Percentiles rank a stretch among this genome's conserved stretches.
phyloP scores from a whole-genome alignment of 2,797 vertebrate genomes.

The Intellagama lesueurii region DNA sequence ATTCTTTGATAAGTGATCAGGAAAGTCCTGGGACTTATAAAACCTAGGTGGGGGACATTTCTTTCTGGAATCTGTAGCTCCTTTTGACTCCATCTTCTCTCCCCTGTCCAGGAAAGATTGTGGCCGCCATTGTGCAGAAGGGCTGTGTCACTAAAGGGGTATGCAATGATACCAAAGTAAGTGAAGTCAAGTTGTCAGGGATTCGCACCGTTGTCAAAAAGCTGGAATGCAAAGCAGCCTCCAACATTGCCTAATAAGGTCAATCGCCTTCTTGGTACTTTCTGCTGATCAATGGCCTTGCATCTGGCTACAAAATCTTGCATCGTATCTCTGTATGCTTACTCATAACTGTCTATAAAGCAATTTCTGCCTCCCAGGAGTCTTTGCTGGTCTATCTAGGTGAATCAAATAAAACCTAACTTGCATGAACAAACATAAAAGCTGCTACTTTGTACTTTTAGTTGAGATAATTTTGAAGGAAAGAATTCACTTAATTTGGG shows the following conservation, averaged over 20 bases:
- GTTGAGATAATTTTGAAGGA: not conserved
- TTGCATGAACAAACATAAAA: not conserved
- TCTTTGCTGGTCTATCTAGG: not conserved
- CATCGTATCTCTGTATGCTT: not conserved
- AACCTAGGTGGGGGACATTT: not conserved
- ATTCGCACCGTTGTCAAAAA: not conserved
- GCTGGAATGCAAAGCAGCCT: not conserved
- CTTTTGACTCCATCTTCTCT: not conserved
- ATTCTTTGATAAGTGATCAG: not conserved
- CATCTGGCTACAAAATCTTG: not conserved
- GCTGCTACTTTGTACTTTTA: not conserved
- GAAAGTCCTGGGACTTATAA: not conserved
- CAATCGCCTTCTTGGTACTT: not conserved
- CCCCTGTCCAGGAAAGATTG: not conserved
- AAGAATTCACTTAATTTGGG: not conserved
- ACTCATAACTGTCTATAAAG: not conserved
- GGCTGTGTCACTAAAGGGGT: conserved; percentile 2
- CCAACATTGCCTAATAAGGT: not conserved
- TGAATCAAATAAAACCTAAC: not conserved
- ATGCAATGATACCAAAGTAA: not conserved
- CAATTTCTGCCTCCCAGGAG: not conserved
- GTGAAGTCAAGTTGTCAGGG: not conserved
- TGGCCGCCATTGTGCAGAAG: not conserved
- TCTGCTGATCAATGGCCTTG: not conserved
- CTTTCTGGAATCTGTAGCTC: too few species aligned